phyloP scores from a whole-genome alignment of 2,113 vertebrate species.

The Planiliza haematocheilus region DNA sequence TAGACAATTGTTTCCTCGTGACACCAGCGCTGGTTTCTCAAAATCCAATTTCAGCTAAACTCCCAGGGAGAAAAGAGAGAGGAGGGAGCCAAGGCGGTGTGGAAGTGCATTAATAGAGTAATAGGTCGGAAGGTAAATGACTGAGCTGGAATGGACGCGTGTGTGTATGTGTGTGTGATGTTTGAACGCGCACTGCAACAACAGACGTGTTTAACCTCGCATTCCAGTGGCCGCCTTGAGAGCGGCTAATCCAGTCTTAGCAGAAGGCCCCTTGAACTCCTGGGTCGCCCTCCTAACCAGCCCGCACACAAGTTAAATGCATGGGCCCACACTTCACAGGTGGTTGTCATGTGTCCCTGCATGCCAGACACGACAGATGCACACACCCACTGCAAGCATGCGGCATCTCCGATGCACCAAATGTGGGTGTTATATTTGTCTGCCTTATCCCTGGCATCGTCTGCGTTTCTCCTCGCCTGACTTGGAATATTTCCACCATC shows the following conservation, averaged over 20 bases:
- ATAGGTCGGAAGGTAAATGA: constrained; percentile 54
- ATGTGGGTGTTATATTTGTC: constrained; percentile 8
- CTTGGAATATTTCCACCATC: constrained; percentile 1
- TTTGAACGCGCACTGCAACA: constrained; percentile 14
- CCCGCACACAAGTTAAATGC: constrained; percentile 29
- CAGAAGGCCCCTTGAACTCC: constrained; percentile 61
- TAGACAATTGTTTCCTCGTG: neutral
- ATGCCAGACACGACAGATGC: constrained; percentile 10
- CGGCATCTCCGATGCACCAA: neutral
- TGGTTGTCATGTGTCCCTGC: neutral
- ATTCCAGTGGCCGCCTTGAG: constrained; percentile 67
- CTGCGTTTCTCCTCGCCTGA: too few species aligned
- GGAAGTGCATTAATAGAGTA: constrained; percentile 42
- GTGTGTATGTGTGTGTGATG: neutral
- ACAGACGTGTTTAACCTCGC: constrained; percentile 60
- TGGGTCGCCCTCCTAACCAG: constrained; percentile 29
- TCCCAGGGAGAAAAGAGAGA: constrained; percentile 21
- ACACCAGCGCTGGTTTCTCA: neutral
- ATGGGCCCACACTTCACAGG: constrained; percentile 4
- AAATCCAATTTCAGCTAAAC: constrained; percentile 32
- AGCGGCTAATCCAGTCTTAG: constrained; percentile 69
- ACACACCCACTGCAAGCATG: constrained; percentile 1
- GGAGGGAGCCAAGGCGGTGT: constrained; percentile 4
- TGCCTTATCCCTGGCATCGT: constrained; percentile 39
- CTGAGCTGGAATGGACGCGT: constrained; percentile 9